Evolutionary conservation across 2,113 vertebrate species (phyloP), one percentile per base, ranked within the genome.

Genomic region (Ifrita kowaldi): DNA sequence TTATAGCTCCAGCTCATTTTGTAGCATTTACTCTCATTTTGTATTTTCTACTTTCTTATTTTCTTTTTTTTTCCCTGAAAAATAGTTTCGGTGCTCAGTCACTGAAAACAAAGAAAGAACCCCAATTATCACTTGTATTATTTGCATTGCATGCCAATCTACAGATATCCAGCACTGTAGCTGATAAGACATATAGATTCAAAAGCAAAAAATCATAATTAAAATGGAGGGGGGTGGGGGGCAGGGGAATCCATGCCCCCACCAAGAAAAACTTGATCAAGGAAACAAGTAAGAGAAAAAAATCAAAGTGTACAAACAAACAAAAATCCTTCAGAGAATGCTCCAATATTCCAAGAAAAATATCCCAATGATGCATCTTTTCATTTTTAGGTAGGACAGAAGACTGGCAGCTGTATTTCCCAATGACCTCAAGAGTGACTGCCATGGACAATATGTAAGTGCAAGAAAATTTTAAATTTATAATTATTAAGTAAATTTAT

Each of bases 221-320:
- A 68, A 41, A 86, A 69, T 8, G 12, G 12, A 12, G 3, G 4
- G 10, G 13, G 5, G 8, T 6, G 37, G 7, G 5, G 17, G 6
- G 16, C 0, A 0, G 11, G 13, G 13, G 27, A 57, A 50, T 10
- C 27, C 32, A 76, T n/a, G n/a, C n/a, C n/a, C n/a, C n/a, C 52
- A 28, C 16, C 24, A 37, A 32, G 15, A 47, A 30, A 42, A 53
- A n/a, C 5, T 41, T 77, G 22, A 33, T 23, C 6, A 47, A 19
- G 7, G 3, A 37, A 69, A 68, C 1, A 80, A 65, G 22, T n/a
- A 32, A 56, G 6, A 3, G 5, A 14, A 35, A 28, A 85, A 80
- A 67, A 35, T 3, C 2, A 13, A 67, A 84, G 3, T 27, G 5
- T n/a, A 41, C 50, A 60, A 65, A 39, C 2, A 41, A 73, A 68